Percentiles rank a stretch among this genome's conserved stretches.
These are phyloP conservation scores for Crotalus tigris DNA, from an alignment of 2,113 vertebrate genomes.

Conservation along the genomic window DNA sequence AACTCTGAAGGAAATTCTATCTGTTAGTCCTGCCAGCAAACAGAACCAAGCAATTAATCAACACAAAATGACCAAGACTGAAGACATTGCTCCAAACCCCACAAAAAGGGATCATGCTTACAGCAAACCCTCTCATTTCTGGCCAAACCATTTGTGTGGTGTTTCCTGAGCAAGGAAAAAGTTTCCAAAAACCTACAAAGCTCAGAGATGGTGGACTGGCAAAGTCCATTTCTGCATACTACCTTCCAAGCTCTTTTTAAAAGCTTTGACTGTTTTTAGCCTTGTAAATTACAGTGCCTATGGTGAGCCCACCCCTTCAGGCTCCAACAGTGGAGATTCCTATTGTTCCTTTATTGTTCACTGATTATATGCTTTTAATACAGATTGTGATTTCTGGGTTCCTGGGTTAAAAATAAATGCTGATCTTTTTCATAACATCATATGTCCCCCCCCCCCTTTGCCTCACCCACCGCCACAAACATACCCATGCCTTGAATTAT, in stretches of 20 bases:
- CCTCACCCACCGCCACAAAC: background rate
- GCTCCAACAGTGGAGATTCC: background rate
- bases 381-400: conserved; percentile 9
- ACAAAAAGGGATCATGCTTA: background rate
- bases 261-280: background rate
- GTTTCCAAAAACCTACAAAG: background rate
- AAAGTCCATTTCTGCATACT: background rate
- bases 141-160: background rate
- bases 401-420: conserved; percentile 19
- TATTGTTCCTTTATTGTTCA: background rate
- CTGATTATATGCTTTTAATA: background rate
- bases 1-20: background rate
- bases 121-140: background rate
- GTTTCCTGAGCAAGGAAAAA: background rate
- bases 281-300: background rate
- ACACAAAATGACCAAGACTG: background rate
- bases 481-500: conserved; percentile 1
- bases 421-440: background rate
- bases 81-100: background rate
- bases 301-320: background rate
- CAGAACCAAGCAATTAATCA: background rate
- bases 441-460: background rate
- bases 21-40: background rate
- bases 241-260: background rate
- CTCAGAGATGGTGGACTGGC: background rate